Evolutionary conservation across 2,113 vertebrate species (phyloP).

Genomic region (Spilogale gracilis): DNA sequence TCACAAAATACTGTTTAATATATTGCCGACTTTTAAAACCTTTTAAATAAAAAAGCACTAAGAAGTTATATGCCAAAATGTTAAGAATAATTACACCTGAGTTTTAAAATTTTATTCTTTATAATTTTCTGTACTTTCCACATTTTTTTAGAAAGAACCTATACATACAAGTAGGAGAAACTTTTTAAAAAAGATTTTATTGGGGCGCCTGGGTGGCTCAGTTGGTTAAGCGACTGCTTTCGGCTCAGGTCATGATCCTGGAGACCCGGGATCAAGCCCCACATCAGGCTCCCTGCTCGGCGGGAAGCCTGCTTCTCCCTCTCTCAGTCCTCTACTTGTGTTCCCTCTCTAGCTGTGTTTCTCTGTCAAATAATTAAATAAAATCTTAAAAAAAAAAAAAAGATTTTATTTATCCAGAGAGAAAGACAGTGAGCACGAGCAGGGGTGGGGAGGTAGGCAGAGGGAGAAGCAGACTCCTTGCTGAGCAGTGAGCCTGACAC

Average conservation of each 20-base stretch:
- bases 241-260: too few species aligned
- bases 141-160: background rate
- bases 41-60: background rate
- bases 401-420: background rate
- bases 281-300: too few species aligned
- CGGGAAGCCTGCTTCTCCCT: too few species aligned
- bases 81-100: conserved; percentile 2
- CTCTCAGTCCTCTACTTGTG: too few species aligned
- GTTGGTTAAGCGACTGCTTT: too few species aligned
- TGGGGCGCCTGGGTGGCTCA: too few species aligned
- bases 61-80: background rate
- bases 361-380: too few species aligned
- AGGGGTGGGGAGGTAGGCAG: background rate
- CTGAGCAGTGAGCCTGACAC: background rate
- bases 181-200: background rate
- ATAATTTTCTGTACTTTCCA: background rate
- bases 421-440: background rate
- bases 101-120: background rate
- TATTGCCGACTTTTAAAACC: background rate
- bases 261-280: too few species aligned
- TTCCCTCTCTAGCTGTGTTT: too few species aligned
- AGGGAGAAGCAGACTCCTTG: background rate
- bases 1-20: background rate
- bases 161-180: background rate
- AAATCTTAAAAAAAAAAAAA: background rate